Evolutionary conservation across 1,140 invertebrate genomes (phyloP), one percentile per base, ranked within the genome.

Genomic region (Drosophila chauvacae): DNA sequence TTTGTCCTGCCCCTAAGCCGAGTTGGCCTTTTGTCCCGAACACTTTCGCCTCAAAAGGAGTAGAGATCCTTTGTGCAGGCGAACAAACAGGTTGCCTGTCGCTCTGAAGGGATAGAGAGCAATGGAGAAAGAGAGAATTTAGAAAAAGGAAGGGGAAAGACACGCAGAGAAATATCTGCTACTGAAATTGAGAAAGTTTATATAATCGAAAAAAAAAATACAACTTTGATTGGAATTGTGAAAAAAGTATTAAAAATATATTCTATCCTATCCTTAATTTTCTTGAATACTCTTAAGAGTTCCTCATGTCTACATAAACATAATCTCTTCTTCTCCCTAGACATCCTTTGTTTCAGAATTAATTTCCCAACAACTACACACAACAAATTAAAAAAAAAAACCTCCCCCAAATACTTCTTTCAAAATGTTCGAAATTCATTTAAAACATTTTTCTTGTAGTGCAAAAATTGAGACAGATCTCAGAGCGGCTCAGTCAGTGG

Each of bases 1-100:
- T 70, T 79, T 77, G 65, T 70, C 16, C 51, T 51, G 48, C 42
- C 48, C 30, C 53, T 80, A 84, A 84, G 79, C 81, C 81, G 35
- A 59, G 63, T 61, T 81, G 77, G 66, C 58, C 85, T 73, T 81
- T 66, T 55, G 82, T 72, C 28, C 53, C 7, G 14, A 70, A 58
- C 65, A 72, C 69, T 72, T 72, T 72, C 69, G 69, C 69, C 69
- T 70, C 62, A 51, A 47, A 68, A 70, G 69, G 68, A 72, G 55
- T 72, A 72, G 66, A 72, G 66, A 72, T 72, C 69, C 69, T 72
- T 72, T 72, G 69, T 71, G 68, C 51, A 33, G 64, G 41, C 53
- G 70, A 37, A 72, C 53, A 72, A 72, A 72, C 70, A 72, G 70
- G 70, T 72, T 72, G 66, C 70, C 66, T 37, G 66, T 20, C 42